A percentile compares a stretch with the other conserved stretches of the same genome.
Evolutionary conservation across 2,113 vertebrate species (phyloP).

Genomic region (Cynocephalus volans): DNA sequence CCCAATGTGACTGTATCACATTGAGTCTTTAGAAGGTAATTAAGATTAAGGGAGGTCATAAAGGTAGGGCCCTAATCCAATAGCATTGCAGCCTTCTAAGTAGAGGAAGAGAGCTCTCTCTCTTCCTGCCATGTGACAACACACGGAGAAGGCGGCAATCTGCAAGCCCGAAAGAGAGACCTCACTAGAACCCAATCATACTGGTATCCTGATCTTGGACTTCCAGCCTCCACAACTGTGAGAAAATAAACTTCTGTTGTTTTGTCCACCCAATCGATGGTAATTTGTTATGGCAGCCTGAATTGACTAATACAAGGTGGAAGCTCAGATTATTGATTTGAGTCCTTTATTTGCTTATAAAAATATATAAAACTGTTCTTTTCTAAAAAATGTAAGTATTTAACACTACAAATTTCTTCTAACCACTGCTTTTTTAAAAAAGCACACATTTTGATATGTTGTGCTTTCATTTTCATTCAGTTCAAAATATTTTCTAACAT

Average conservation of each 20-base stretch:
- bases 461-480: not conserved
- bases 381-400: not conserved
- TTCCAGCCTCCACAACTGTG: not conserved
- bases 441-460: not conserved
- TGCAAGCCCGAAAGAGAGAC: not conserved
- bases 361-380: too few species aligned
- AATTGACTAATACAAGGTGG: not conserved
- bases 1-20: not conserved
- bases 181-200: not conserved
- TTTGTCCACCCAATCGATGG: not conserved
- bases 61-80: not conserved
- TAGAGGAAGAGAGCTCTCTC: not conserved
- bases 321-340: not conserved
- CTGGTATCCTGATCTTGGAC: not conserved
- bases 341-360: not conserved
- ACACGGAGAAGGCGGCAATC: not conserved
- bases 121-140: not conserved
- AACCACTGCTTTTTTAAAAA: not conserved
- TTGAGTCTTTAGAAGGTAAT: not conserved
- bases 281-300: not conserved
- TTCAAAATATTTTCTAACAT: constrained; percentile 18
- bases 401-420: not conserved
- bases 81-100: too few species aligned
- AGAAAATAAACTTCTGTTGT: not conserved
- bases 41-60: not conserved